A percentile compares a stretch with the other conserved stretches of the same genome.
Evolutionary conservation across 2,797 vertebrate species (phyloP).

Genomic region (Rhinella marina): DNA sequence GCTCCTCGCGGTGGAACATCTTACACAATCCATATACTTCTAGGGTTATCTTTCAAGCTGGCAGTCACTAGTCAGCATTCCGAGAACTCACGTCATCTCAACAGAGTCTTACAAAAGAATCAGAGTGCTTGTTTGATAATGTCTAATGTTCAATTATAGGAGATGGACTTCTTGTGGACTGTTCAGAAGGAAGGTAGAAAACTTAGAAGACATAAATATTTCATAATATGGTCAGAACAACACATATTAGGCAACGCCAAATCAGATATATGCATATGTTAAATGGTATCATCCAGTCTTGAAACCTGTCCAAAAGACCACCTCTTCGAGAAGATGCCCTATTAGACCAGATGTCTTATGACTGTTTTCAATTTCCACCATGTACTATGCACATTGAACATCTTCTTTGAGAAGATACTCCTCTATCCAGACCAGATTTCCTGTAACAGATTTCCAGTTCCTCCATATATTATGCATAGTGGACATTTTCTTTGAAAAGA

Average conservation of each 20-base stretch:
- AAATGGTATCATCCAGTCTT: neutral
- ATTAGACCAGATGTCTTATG: no score
- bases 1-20: conserved; percentile 17
- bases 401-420: no score
- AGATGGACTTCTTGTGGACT: neutral
- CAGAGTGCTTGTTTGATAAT: neutral
- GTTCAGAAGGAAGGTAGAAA: neutral
- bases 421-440: no score
- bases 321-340: no score
- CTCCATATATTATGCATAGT: no score
- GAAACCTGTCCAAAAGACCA: no score
- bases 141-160: neutral
- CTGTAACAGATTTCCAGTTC: no score
- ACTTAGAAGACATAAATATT: neutral
- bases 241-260: neutral
- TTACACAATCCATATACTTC: conserved; percentile 21
- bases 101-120: neutral
- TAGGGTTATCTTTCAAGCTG: conserved; percentile 5
- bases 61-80: neutral
- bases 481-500: no score
- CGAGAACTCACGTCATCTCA: neutral
- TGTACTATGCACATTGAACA: no score
- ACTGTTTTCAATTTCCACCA: no score
- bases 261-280: neutral
- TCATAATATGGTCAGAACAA: neutral